These are phyloP conservation scores for Todiramphus chloris DNA, from an alignment of 2,113 vertebrate species.

Conservation along the genomic window DNA sequence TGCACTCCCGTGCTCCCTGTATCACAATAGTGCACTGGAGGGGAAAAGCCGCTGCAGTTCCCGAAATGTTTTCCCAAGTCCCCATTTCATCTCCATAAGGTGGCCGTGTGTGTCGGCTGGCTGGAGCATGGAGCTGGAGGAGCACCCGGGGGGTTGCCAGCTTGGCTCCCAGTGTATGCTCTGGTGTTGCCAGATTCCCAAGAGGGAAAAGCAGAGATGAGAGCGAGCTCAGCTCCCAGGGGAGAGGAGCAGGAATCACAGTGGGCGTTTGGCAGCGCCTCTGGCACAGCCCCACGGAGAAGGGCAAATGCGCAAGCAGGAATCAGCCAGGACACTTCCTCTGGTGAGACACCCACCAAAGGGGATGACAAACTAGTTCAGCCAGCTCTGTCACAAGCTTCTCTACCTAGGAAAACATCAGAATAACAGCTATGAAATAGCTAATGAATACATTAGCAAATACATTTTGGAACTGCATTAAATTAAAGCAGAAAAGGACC, in stretches of 20 bases:
- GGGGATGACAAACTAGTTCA: not conserved
- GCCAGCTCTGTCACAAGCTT: not conserved
- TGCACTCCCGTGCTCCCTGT: accelerated
- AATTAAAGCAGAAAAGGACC: not conserved
- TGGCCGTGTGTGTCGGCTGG: accelerated
- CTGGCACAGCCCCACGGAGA: not conserved
- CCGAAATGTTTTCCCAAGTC: not conserved
- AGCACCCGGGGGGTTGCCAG: accelerated
- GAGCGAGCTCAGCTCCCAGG: not conserved
- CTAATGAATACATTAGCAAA: not conserved
- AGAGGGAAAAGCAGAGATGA: not conserved
- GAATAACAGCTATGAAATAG: not conserved
- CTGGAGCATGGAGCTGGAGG: not conserved
- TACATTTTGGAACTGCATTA: not conserved
- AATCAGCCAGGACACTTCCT: not conserved
- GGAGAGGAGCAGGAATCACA: accelerated
- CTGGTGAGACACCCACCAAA: not conserved
- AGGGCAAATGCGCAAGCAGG: accelerated
- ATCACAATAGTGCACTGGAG: accelerated
- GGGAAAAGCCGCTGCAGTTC: not conserved
- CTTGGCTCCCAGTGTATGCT: accelerated
- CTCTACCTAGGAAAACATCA: not conserved
- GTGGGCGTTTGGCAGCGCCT: not conserved
- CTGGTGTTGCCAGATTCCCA: not conserved
- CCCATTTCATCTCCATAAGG: accelerated